phyloP scores from a whole-genome alignment of 2,113 vertebrate species.

The Probosciger aterrimus region DNA sequence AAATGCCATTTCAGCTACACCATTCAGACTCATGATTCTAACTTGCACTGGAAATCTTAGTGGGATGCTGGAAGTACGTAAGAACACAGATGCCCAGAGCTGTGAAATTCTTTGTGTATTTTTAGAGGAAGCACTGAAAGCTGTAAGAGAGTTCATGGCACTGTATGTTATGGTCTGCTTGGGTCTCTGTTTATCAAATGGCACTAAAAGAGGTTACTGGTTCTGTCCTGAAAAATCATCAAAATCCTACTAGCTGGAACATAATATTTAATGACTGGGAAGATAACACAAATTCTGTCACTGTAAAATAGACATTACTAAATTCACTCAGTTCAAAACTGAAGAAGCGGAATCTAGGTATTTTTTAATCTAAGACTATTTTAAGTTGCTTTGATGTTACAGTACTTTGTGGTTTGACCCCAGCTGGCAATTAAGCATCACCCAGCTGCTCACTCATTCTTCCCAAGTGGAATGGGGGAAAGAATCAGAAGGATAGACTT shows the following conservation, averaged over 20 bases:
- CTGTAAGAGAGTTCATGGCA: background rate
- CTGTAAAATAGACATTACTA: background rate
- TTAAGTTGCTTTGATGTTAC: background rate
- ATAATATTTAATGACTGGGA: background rate
- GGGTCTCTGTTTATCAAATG: background rate
- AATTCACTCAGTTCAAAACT: background rate
- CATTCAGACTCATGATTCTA: background rate
- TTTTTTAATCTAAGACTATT: background rate
- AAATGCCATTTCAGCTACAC: background rate
- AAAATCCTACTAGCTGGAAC: background rate
- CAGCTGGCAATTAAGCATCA: background rate
- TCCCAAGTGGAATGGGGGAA: background rate
- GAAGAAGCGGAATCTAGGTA: background rate
- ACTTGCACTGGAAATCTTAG: background rate
- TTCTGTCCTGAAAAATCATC: background rate
- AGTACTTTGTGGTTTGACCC: background rate
- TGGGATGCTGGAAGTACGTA: background rate
- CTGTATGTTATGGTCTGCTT: background rate
- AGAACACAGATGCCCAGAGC: background rate
- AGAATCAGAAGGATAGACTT: background rate
- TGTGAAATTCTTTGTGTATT: background rate
- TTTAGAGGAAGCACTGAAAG: background rate
- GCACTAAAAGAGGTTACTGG: background rate
- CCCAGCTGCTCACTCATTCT: background rate
- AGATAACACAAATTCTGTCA: background rate